Evolutionary conservation across 2,888 invertebrate species (phyloP).

Genomic region (Oligia fasciuncula): DNA sequence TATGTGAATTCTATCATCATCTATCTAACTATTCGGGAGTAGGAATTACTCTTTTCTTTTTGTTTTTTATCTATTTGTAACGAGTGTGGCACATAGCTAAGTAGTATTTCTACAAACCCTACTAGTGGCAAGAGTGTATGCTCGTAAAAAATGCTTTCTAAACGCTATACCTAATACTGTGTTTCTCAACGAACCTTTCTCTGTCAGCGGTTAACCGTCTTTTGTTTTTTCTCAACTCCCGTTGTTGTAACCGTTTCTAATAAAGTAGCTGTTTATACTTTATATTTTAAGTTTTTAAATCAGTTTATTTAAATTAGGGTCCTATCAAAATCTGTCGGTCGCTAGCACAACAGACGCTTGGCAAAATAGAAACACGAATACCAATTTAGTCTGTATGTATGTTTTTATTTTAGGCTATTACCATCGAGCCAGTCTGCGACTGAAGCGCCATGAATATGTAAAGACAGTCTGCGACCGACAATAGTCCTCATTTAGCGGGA

Average conservation of each 20-base stretch:
- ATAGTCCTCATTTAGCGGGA: constrained; percentile 46
- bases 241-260: no score
- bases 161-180: no score
- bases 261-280: no score
- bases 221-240: no score
- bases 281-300: no score
- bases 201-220: no score
- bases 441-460: constrained; percentile 45
- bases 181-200: no score
- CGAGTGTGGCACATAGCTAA: neutral
- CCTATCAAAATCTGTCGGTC: neutral
- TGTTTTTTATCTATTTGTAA: neutral
- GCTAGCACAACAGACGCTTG: no score
- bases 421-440: constrained; percentile 2
- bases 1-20: neutral
- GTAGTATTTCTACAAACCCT: neutral
- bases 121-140: neutral
- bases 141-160: neutral
- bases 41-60: neutral
- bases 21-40: neutral
- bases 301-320: no score
- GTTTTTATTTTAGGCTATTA: constrained; percentile 13
- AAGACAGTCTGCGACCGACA: constrained; percentile 41
- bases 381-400: neutral
- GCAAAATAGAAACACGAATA: neutral